A percentile compares a stretch with the other conserved stretches of the same genome.
Evolutionary conservation across 2,113 vertebrate species (phyloP).

Genomic region (Vulpes ferrilata): DNA sequence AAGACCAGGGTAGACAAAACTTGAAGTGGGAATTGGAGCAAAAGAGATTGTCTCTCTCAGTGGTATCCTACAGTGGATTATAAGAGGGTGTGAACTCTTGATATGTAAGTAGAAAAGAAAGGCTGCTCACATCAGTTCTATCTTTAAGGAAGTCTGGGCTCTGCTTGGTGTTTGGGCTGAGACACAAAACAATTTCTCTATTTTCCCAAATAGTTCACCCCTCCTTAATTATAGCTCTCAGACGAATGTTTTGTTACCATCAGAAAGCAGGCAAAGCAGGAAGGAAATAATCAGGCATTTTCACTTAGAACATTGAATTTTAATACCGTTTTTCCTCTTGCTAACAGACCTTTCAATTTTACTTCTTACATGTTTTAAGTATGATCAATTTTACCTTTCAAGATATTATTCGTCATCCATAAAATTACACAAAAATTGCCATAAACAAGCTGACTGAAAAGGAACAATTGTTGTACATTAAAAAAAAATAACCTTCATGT

Average conservation of each 20-base stretch:
- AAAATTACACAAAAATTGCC: slow-evolving; percentile 87
- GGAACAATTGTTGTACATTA: slow-evolving; percentile 81
- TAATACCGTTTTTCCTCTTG: slow-evolving; percentile 81
- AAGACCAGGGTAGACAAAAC: slow-evolving; percentile 30
- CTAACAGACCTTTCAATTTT: slow-evolving; percentile 89
- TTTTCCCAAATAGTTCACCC: slow-evolving; percentile 88
- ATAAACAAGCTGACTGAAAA: slow-evolving; percentile 85
- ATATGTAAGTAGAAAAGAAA: slow-evolving; percentile 18
- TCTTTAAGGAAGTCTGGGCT: slow-evolving; percentile 84
- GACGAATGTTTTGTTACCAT: slow-evolving; percentile 87
- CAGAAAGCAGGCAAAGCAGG: slow-evolving; percentile 87
- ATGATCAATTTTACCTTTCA: slow-evolving; percentile 88
- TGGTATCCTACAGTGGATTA: not conserved
- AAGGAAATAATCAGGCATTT: slow-evolving; percentile 89
- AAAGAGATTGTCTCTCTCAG: not conserved
- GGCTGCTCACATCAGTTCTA: slow-evolving; percentile 58
- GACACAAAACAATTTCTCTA: slow-evolving; percentile 86
- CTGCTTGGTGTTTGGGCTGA: slow-evolving; percentile 85
- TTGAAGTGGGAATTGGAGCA: not conserved
- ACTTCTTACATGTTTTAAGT: slow-evolving; percentile 85
- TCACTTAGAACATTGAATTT: slow-evolving; percentile 86
- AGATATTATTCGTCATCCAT: slow-evolving; percentile 85
- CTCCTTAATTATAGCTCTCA: slow-evolving; percentile 89
- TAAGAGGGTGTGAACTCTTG: slow-evolving; percentile 29
- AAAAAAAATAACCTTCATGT: slow-evolving; percentile 86